Base-by-base conservation (phyloP, 2,888 invertebrate genomes). In the Meiosimyza platycephala region DNA sequence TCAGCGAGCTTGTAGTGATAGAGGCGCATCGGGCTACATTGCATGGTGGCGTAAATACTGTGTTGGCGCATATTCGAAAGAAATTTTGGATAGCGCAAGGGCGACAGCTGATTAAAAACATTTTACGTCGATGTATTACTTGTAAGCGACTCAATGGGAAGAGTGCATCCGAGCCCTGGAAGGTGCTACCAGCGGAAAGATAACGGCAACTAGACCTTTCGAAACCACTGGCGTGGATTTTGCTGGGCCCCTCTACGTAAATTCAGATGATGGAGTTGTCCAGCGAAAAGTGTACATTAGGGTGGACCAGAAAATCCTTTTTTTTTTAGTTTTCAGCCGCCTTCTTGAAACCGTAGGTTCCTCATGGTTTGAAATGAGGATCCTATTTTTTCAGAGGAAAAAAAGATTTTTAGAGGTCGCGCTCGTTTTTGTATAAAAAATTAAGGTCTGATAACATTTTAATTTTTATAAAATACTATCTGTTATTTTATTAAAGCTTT, bases 21-120 rank as follows among this genome's bases (percentile, higher is more conserved):
- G 75, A 73, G 16, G 76, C 74, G 12, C 77, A 77, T 69, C 51
- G 72, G 11, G 64, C 33, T 18, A 63, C 60, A 22, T 52, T 75
- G 28, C 74, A 77, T 52, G 63, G 74, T 3, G 75, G 75, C 22
- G 60, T 75, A 48, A 74, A 72, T 55, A n/a, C 72, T 11, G 72
- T 76, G 33, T 71, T 75, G 22, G 52, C 71, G 22, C 72, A 70
- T 22, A 52, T 75, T 15, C 64, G 75, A 51, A 72, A 69, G 15
- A 72, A 69, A 57, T 75, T 64, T 62, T 76, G 76, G 73, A 78
- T 76, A 51, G n/a, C 72, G 28, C 67, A 74, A 66, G 76, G 66
- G 7, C 66, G 76, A 22, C 72, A 76, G 66, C 15, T 76, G 68
- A 75, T 77, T 6, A 76, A 77, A 71, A 65, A 33, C 18, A 57